phyloP scores from a whole-genome alignment of 2,797 vertebrate species.

The Centroberyx gerrardi region DNA sequence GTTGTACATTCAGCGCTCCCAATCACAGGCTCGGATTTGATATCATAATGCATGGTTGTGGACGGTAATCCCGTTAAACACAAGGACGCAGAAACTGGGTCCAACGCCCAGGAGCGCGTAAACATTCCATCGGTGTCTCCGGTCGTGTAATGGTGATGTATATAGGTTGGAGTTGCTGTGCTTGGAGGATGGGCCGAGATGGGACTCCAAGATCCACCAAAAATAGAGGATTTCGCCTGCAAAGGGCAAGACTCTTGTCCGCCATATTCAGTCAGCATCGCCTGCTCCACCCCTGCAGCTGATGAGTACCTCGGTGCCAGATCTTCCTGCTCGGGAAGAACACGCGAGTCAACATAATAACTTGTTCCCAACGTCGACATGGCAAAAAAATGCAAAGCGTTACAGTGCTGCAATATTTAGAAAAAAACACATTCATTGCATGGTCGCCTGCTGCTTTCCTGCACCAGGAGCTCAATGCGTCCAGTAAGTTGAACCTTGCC shows the following conservation, averaged over 20 bases:
- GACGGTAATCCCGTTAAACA: conserved; percentile 95
- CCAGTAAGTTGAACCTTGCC: conserved; percentile 95
- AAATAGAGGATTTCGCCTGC: conserved; percentile 94
- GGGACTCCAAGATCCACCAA: conserved; percentile 94
- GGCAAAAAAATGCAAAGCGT: conserved; percentile 53
- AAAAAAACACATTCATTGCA: conserved; percentile 87
- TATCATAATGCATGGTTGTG: conserved; percentile 92
- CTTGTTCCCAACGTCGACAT: conserved; percentile 95
- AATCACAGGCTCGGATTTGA: conserved; percentile 95
- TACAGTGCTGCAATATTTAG: conserved; percentile 67
- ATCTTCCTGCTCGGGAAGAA: conserved; percentile 93
- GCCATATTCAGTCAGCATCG: conserved; percentile 91
- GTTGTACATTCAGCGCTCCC: conserved; percentile 93
- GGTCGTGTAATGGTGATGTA: conserved; percentile 90
- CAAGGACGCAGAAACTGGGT: conserved; percentile 92
- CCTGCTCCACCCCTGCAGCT: conserved; percentile 88
- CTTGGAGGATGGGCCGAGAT: conserved; percentile 88
- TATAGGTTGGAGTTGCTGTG: conserved; percentile 90
- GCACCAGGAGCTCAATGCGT: conserved; percentile 92
- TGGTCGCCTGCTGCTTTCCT: conserved; percentile 88
- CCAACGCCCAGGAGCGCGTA: conserved; percentile 96
- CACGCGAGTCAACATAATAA: conserved; percentile 95
- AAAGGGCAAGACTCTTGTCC: conserved; percentile 94
- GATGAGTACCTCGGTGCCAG: conserved; percentile 91
- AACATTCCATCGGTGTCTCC: conserved; percentile 95